A percentile compares a stretch with the other conserved stretches of the same genome.
Evolutionary conservation across 2,797 vertebrate species (phyloP).

Genomic region (Ambastaia sidthimunki): DNA sequence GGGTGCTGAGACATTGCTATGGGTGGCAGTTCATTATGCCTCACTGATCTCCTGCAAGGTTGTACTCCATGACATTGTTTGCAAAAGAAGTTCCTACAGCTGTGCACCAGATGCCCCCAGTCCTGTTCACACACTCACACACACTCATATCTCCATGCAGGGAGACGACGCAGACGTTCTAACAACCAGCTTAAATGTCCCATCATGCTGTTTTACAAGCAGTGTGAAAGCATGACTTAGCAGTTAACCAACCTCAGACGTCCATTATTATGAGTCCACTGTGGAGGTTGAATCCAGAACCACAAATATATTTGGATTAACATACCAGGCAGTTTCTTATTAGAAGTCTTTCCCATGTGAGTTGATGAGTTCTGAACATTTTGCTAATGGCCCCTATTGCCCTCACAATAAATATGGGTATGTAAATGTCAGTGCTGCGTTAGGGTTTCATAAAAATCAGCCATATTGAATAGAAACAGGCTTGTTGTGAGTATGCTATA

Average conservation of each 20-base stretch:
- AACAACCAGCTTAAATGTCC: slow-evolving; percentile 12
- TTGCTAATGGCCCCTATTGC: neutral
- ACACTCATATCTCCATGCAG: neutral
- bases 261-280: neutral
- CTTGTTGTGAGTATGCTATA: neutral
- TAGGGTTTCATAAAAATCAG: neutral
- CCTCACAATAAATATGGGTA: neutral
- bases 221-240: slow-evolving; percentile 42
- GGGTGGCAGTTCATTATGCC: slow-evolving; percentile 27
- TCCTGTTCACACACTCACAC: slow-evolving; percentile 4
- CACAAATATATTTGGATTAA: slow-evolving; percentile 13
- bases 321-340: neutral
- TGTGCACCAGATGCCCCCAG: slow-evolving; percentile 62
- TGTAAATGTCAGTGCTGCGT: neutral
- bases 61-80: slow-evolving; percentile 33
- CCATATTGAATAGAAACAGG: neutral
- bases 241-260: slow-evolving; percentile 34
- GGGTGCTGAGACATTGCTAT: neutral
- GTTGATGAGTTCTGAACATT: neutral
- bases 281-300: slow-evolving; percentile 6
- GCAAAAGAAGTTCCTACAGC: slow-evolving; percentile 50
- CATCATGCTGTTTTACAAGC: slow-evolving; percentile 28
- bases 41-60: slow-evolving; percentile 32
- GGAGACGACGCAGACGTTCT: slow-evolving; percentile 20
- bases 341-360: neutral